Evolutionary conservation across 2,797 vertebrate genomes (phyloP), one percentile per base, ranked within the genome.

Genomic region (Pachyuromys duprasi): DNA sequence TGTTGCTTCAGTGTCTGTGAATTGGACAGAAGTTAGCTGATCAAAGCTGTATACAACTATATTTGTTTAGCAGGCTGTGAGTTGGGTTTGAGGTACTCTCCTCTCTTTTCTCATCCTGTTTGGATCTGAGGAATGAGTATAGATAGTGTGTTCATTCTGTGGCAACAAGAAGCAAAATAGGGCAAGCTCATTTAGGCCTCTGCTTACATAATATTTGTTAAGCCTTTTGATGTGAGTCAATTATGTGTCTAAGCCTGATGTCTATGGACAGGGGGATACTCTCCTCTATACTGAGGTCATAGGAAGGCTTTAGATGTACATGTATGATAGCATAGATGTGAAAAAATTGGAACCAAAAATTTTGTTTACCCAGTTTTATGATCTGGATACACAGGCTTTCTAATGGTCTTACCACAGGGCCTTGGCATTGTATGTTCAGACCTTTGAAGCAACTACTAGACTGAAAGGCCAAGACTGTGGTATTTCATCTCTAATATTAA

Each of bases 361-460:
- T 86, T 33, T 14, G 42, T 89, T 76, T 92, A 42, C 11, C 26
- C 11, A 70, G 33, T 91, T 11, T 57, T 55, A 80, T 81, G 69
- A 62, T 78, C 45, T 76, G 70, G 55, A 33, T 8, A 65, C 57
- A 75, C 7, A 91, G 24, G 12, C 1, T 62, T 49, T 88, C 60
- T 57, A 76, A 93, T 49, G 74, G 33, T 31, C 69, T 39, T n/a
- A 60, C 39, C 12, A n/a, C 18, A 55, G 33, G 57, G 39, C 15
- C 72, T 79, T 88, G 80, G 55, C 28, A 28, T 79, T 92, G 14
- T 60, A 18, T 95, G 28, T 81, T 88, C 79, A 49, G 33, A 65
- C 82, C 65, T 92, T 82, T 93, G 75, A 96, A 90, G 91, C 45
- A 93, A 36, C 53, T 79, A 67, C n/a, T 81, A 76, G 60, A 87